These are phyloP conservation scores for Spodoptera litura DNA, from an alignment of 1,140 invertebrate species.

Conservation along the genomic window DNA sequence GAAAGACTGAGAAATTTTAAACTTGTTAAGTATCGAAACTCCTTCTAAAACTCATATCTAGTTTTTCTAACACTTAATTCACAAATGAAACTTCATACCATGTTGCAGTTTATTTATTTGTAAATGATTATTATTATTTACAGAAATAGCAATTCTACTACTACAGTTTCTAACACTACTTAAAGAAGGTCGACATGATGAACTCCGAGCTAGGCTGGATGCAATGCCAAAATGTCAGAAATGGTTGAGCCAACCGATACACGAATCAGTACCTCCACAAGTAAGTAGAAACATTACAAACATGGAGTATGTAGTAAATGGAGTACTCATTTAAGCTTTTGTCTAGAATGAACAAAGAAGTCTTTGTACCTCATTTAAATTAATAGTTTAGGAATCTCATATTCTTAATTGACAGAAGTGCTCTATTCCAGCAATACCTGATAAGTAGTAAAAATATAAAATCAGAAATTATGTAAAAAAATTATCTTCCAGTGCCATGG, in stretches of 20 bases:
- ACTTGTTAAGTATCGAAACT: too few relatives aligned
- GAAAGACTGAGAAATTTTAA: too few relatives aligned
- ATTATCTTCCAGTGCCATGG: constrained; percentile 71
- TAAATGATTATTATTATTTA: constrained; percentile 46
- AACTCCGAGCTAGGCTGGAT: constrained; percentile 71
- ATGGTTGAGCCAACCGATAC: constrained; percentile 79
- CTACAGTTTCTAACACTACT: constrained; percentile 69
- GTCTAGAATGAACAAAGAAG: too few relatives aligned
- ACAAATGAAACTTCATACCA: too few relatives aligned
- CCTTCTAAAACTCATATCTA: too few relatives aligned
- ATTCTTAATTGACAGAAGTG: too few relatives aligned
- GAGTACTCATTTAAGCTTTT: background rate
- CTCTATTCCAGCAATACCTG: too few relatives aligned
- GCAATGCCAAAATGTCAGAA: constrained; percentile 78
- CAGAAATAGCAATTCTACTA: constrained; percentile 75
- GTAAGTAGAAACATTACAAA: constrained; percentile 30
- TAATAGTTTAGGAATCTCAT: too few relatives aligned
- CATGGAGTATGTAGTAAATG: constrained; percentile 9
- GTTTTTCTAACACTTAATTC: too few relatives aligned
- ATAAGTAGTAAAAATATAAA: too few relatives aligned
- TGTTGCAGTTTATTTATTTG: background rate
- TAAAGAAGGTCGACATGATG: constrained; percentile 78
- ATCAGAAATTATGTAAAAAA: too few relatives aligned
- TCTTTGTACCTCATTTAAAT: too few relatives aligned
- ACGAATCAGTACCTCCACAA: constrained; percentile 78